These are phyloP conservation scores for Lydus trimaculatus DNA, from an alignment of 2,888 invertebrate species.

Conservation along the genomic window DNA sequence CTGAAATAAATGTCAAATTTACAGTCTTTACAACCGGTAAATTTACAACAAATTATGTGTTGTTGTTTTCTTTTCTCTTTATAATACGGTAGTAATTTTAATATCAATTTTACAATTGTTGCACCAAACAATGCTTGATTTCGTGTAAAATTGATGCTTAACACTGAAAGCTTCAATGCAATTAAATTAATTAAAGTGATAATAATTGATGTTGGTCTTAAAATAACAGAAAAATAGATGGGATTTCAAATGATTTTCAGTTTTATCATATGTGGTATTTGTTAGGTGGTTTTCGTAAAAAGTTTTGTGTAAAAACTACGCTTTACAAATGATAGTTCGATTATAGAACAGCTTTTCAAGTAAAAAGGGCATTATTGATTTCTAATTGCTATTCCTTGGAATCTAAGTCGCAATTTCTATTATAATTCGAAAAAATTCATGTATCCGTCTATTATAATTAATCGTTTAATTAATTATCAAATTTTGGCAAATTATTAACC, in stretches of 20 bases:
- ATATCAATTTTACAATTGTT: neutral
- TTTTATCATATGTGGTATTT: neutral
- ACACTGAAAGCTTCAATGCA: neutral
- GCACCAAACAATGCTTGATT: neutral
- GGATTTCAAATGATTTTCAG: neutral
- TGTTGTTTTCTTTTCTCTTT: too few species aligned
- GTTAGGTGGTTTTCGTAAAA: neutral
- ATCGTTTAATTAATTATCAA: conserved; percentile 8
- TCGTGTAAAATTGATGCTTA: neutral
- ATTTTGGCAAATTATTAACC: conserved; percentile 13
- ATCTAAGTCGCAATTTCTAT: neutral
- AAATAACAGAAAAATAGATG: neutral
- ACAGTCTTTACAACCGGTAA: neutral
- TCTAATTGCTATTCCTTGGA: neutral
- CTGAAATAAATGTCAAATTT: neutral
- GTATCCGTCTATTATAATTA: too few species aligned
- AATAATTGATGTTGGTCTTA: neutral
- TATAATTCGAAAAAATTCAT: too few species aligned
- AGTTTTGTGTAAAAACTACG: neutral
- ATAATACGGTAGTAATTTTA: neutral
- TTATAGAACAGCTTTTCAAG: neutral
- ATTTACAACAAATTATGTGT: neutral
- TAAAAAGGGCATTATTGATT: conserved; percentile 9
- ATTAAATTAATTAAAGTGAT: neutral
- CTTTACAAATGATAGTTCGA: neutral